Evolutionary conservation across 2,113 vertebrate genomes (phyloP), one percentile per base, ranked within the genome.

Genomic region (Gallinago undulata): DNA sequence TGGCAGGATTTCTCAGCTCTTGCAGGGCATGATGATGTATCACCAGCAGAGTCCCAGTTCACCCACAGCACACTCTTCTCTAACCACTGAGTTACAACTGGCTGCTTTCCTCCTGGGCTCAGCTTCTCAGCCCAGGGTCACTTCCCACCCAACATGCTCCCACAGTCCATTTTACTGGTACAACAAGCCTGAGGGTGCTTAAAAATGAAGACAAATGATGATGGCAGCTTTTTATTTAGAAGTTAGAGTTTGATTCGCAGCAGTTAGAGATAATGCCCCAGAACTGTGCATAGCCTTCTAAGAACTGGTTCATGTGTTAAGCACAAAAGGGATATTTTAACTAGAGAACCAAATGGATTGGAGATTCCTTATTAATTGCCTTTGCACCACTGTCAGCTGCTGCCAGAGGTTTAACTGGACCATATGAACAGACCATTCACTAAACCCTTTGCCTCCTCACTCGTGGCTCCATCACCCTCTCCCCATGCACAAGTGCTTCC

Each of bases 401-500:
- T 39, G 8, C 41, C 39, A 63, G 67, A 64, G 43, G 8, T 75
- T 59, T 22, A 13, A 19, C 15, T 7, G 28, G 41, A 62, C 56
- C 63, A 55, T 69, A 55, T 7, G 16, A 76, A 57, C 16, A 66
- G 83, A 62, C 16, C 59, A 25, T 1, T 33, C 24, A 35, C 41
- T 14, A 23, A 78, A 37, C 27, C 13, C 63, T 80, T 11, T 19
- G 9, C n/a, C 45, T 16, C 35, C 30, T 28, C 31, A 3, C 50
- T 55, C 18, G 33, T 6, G 6, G 41, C 35, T 35, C 51, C 59
- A 31, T 37, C 87, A 31, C 16, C 45, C 47, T 6, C 48, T 55
- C 3, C 1, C 47, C 1, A 0, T 62, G 37, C 27, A 33, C 62
- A 43, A 18, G 10, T 1, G 0, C 15, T 28, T 53, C 62, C 43